Evolutionary conservation across 2,888 invertebrate species (phyloP).

Genomic region (Pyralis farinalis): DNA sequence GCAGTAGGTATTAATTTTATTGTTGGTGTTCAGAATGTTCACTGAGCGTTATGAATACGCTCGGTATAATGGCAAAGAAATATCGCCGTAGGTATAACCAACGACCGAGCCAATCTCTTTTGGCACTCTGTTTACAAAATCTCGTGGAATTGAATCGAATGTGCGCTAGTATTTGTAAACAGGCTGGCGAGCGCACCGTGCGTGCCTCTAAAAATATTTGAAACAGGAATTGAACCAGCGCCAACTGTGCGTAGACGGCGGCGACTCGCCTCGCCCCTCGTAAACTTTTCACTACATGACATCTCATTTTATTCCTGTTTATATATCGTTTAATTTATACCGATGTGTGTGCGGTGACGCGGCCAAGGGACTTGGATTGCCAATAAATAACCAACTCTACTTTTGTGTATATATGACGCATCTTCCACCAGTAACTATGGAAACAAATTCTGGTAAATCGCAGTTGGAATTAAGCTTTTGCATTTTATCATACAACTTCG

Average conservation of each 20-base stretch:
- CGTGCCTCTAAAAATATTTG: conserved; percentile 74
- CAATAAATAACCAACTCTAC: conserved; percentile 30
- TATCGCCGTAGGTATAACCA: conserved; percentile 32
- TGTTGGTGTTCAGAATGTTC: conserved; percentile 24
- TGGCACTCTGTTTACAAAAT: conserved; percentile 72
- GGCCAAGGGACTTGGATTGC: conserved; percentile 32
- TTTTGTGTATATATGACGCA: conserved; percentile 24
- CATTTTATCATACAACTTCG: too few relatives aligned
- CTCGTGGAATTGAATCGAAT: conserved; percentile 68
- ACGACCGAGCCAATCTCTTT: conserved; percentile 53
- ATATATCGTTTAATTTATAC: conserved; percentile 54
- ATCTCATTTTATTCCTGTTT: conserved; percentile 62
- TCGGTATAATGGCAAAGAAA: conserved; percentile 26
- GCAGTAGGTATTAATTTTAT: too few relatives aligned
- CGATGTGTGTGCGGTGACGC: conserved; percentile 22
- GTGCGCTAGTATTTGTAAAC: conserved; percentile 77
- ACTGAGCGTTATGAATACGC: conserved; percentile 24
- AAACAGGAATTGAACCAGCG: conserved; percentile 75
- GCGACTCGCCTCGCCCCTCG: conserved; percentile 60
- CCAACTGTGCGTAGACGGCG: conserved; percentile 76
- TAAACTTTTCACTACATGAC: conserved; percentile 73
- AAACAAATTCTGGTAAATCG: too few relatives aligned
- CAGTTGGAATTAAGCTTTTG: too few relatives aligned
- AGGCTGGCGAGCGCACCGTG: conserved; percentile 55
- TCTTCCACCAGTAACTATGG: too few relatives aligned